These are phyloP conservation scores for Choloepus didactylus DNA, from an alignment of 2,797 vertebrate genomes.

Conservation along the genomic window DNA sequence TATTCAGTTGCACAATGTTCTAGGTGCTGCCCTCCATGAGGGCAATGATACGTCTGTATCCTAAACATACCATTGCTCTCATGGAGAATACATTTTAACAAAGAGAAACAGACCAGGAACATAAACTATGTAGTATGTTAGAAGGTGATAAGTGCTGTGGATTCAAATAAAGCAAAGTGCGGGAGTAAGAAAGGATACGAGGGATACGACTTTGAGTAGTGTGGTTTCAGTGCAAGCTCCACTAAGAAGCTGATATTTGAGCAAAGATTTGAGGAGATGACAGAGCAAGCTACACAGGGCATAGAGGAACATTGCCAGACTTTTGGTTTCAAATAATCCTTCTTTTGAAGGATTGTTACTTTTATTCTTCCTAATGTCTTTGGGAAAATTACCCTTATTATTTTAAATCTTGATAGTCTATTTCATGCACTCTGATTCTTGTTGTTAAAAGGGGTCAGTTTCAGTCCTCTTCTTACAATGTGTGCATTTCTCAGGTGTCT, in stretches of 20 bases:
- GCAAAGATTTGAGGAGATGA: not conserved
- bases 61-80: not conserved
- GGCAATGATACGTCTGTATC: not conserved
- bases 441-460: not conserved
- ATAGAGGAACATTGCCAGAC: not conserved
- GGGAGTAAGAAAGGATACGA: not conserved
- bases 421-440: not conserved
- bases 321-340: not conserved
- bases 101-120: not conserved
- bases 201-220: not conserved
- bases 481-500: not conserved
- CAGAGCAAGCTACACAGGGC: not conserved
- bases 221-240: not conserved
- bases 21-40: not conserved
- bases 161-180: slow-evolving; percentile 10
- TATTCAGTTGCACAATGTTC: not conserved
- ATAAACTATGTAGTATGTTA: not conserved
- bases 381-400: not conserved
- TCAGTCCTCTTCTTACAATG: not conserved
- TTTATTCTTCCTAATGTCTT: not conserved
- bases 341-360: not conserved
- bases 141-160: not conserved
- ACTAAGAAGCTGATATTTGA: not conserved
- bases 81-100: not conserved
- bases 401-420: not conserved